Evolutionary conservation across 2,888 invertebrate genomes (phyloP), one percentile per base, ranked within the genome.

Genomic region (Stenotaenia linearis): DNA sequence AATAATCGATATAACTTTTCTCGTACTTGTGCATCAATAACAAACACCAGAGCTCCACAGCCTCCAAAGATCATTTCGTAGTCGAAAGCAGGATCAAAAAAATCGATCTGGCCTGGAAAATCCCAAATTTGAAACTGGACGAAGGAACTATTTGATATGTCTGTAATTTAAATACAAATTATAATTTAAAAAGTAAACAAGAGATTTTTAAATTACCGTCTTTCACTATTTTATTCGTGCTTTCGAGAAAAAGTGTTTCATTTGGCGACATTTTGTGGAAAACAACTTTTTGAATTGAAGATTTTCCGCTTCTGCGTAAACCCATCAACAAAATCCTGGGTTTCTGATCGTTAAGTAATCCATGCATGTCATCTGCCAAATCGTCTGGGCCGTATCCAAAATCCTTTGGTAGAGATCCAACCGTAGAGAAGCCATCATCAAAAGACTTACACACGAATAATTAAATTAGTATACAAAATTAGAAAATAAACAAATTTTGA

Each of bases 261-360:
- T 98, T 99, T 0, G 99, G 99, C 1, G 98, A 97, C 96, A 99
- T 99, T 89, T 99, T 99, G 87, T 99, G 98, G 86, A 99, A 99
- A n/a, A 99, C 99, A 4, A 99, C 99, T 89, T 99, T 98, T 86
- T 98, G 97, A 85, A 99, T 99, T 0, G 98, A 99, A 78, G 98
- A 98, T 87, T 99, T 99, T 76, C 99, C 99, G 84, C 98, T 98
- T 86, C 98, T 92, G 86, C 97, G 89, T 18, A 97, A 89, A 2
- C 98, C 98, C 97, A 98, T 97, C 28, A 98, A 88, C 40, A 98
- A 89, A 84, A 98, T 97, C 83, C 96, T 90, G 75, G 98, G 97
- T 86, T 97, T 97, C 83, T 93, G 92, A 84, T 95, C 94, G 78
- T 91, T 91, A 7, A 86, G 35, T 10, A 79, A 78, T 56, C 90